Percentiles rank a stretch among this genome's conserved stretches.
phyloP scores from a whole-genome alignment of 1,140 invertebrate genomes.

The Drosophila parvula region DNA sequence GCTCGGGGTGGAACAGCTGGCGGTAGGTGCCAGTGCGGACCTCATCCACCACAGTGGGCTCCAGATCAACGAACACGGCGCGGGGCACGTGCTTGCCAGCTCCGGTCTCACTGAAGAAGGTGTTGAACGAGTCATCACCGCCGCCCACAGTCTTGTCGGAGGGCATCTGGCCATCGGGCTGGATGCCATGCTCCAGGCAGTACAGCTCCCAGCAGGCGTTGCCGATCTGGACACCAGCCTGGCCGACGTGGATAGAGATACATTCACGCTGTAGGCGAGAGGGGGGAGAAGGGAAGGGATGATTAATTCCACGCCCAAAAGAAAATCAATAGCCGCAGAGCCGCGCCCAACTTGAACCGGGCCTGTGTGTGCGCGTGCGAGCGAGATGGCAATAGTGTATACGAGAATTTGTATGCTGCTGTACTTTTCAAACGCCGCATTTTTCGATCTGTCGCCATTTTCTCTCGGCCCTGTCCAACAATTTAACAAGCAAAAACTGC shows the following conservation, averaged over 20 bases:
- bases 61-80: conserved; percentile 94
- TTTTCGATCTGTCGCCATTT: conserved; percentile 11
- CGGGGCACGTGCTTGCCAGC: conserved; percentile 94
- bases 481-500: not conserved
- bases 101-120: conserved; percentile 95
- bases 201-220: conserved; percentile 88
- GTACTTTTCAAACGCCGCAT: conserved; percentile 7
- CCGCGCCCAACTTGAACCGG: conserved; percentile 52
- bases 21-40: conserved; percentile 93
- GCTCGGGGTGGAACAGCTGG: conserved; percentile 94
- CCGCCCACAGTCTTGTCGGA: conserved; percentile 90
- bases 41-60: conserved; percentile 95
- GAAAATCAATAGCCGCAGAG: conserved; percentile 60
- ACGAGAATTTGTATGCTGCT: conserved; percentile 30
- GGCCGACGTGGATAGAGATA: conserved; percentile 88
- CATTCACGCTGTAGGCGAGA: conserved; percentile 85
- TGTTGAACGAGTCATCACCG: conserved; percentile 92
- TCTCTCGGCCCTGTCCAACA: not conserved
- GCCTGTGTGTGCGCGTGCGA: conserved; percentile 9
- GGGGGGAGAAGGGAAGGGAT: not conserved
- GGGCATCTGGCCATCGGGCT: conserved; percentile 89
- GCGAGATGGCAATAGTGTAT: conserved; percentile 15
- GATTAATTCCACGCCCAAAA: conserved; percentile 25
- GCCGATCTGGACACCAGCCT: conserved; percentile 91
- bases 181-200: conserved; percentile 91